Evolutionary conservation across 2,888 invertebrate species (phyloP), one percentile per base, ranked within the genome.

Genomic region (Metellina segmentata): DNA sequence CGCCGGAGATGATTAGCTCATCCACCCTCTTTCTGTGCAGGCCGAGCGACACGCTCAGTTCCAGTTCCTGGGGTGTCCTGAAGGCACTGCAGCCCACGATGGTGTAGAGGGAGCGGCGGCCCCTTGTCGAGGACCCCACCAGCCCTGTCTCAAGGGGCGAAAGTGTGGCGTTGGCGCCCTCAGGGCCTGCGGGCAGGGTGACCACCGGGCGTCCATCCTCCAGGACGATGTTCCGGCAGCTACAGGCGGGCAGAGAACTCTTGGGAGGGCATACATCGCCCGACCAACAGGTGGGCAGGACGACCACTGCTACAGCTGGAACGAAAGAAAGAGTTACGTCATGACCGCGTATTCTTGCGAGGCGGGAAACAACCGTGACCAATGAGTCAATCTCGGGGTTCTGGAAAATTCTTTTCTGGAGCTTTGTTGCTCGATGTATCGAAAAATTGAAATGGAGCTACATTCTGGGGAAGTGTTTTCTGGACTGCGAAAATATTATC

Each of bases 21-120:
- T 91, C 91, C 49, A 91, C 87, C 49, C 34, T n/a, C n/a, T 82
- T 91, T 49, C 91, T 77, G 61, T 91, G 70, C n/a, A 91, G 82
- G 13, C 77, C 87, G n/a, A 52, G 69, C 7, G 16, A 4, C 2
- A 87, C 72, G 0, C 75, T 69, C 7, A 77, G 87, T 20, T 87
- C 82, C 6, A 91, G 70, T 1, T 71, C 71, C 0, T 11, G 49
- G 6, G 82, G 13, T 7, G 71, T 82, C 9, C 16, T 77, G 1
- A 78, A 34, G 5, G 51, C 34, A 13, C 75, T 78, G 49, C 91
- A 91, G 0, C 61, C 49, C 8, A 91, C 82, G 7, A 82, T 20
- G 0, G 91, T 91, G 48, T 86, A 81, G 4, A 70, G 19, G 7
- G 79, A 20, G 2, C 20, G 16, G 1, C 51, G 13, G 16, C 13